Conservation (phyloP, 2,888 invertebrate genomes). For the Dolichopus griseipennis region DNA sequence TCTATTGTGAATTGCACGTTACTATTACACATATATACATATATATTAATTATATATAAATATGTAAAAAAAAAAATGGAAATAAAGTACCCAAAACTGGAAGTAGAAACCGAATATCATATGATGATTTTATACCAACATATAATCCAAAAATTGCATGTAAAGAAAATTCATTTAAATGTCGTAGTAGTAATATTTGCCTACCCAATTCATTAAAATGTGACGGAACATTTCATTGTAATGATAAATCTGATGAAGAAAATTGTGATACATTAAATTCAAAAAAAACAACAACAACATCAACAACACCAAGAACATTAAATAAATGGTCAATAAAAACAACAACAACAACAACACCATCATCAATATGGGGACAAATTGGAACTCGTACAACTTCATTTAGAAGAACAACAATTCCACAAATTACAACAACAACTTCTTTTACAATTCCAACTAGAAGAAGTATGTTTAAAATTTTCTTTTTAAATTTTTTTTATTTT, state of each 20-base stretch:
- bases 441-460: background rate
- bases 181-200: conserved; percentile 52
- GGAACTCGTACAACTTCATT: conserved; percentile 14
- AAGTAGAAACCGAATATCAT: conserved; percentile 22
- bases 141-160: conserved; percentile 39
- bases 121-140: conserved; percentile 24
- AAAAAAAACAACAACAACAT: conserved; percentile 22
- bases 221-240: conserved; percentile 51
- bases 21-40: background rate
- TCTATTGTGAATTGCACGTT: conserved; percentile 15
- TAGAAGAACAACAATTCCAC: conserved; percentile 12
- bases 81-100: conserved; percentile 24
- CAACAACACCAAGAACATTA: conserved; percentile 14
- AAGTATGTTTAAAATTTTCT: conserved; percentile 8
- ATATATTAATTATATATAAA: background rate
- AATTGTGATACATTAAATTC: conserved; percentile 34
- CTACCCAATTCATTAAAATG: conserved; percentile 47
- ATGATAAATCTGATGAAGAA: conserved; percentile 52
- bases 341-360: conserved; percentile 16
- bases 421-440: conserved; percentile 9
- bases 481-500: conserved; percentile 7
- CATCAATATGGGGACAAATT: conserved; percentile 12
- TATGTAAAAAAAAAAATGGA: too few species aligned
- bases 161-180: conserved; percentile 48
- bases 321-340: conserved; percentile 13